Percentiles rank a stretch among this genome's conserved stretches.
These are phyloP conservation scores for Synergus gifuensis DNA, from an alignment of 2,888 invertebrate species.

Conservation along the genomic window DNA sequence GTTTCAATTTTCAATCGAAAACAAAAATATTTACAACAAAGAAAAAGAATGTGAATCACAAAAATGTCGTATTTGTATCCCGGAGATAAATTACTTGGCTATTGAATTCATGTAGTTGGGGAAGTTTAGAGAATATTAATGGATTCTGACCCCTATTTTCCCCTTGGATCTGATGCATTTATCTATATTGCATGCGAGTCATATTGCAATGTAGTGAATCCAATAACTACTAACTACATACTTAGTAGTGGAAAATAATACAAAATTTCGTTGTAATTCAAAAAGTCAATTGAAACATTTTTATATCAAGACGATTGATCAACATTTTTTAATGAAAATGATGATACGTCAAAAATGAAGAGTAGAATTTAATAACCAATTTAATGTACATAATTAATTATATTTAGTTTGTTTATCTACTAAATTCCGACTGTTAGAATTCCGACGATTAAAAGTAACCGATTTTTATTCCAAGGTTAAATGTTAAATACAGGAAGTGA, in stretches of 20 bases:
- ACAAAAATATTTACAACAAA: not conserved
- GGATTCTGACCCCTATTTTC: not conserved
- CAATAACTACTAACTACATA: not conserved
- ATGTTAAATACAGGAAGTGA: too few relatives aligned
- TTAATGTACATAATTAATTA: too few relatives aligned
- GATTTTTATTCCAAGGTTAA: too few relatives aligned
- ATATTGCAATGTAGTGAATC: not conserved
- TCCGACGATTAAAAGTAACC: not conserved
- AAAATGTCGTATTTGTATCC: not conserved
- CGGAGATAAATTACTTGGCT: not conserved
- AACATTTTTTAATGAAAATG: not conserved
- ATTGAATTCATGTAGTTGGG: too few relatives aligned
- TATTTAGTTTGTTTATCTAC: not conserved
- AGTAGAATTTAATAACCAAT: too few relatives aligned
- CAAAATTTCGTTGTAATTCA: not conserved
- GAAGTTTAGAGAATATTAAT: not conserved
- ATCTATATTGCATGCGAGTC: not conserved
- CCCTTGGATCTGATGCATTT: not conserved
- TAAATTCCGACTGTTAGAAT: not conserved
- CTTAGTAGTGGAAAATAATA: not conserved
- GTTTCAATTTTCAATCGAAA: too few relatives aligned
- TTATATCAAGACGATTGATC: not conserved
- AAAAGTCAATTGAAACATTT: not conserved
- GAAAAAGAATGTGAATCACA: not conserved
- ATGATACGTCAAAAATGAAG: not conserved